These are phyloP conservation scores for Aleadryas rufinucha DNA, from an alignment of 2,113 vertebrate species.

Conservation along the genomic window DNA sequence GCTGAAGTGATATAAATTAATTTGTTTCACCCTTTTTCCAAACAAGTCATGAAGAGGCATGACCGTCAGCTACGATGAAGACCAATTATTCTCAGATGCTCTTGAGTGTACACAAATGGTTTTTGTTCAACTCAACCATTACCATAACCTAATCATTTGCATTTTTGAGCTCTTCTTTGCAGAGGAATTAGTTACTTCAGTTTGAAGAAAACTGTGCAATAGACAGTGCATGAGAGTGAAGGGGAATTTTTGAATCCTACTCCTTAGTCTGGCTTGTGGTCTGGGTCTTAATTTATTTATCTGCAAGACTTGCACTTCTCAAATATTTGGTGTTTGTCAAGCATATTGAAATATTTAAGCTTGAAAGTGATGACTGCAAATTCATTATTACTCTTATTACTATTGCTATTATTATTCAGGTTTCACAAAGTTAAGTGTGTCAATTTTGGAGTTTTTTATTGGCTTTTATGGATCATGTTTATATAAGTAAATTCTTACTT, in stretches of 20 bases:
- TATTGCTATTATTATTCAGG: not conserved
- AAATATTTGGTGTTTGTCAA: not conserved
- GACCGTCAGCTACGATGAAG: not conserved
- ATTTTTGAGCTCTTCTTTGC: not conserved
- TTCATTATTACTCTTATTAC: not conserved
- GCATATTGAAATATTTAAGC: not conserved
- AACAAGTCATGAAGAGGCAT: not conserved
- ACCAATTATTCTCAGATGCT: not conserved
- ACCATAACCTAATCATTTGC: not conserved
- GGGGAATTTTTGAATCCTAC: not conserved
- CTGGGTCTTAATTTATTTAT: not conserved
- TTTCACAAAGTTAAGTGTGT: not conserved
- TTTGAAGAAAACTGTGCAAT: not conserved
- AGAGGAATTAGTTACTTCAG: not conserved
- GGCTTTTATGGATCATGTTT: not conserved
- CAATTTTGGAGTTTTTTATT: not conserved
- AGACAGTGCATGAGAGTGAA: not conserved
- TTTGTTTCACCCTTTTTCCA: not conserved
- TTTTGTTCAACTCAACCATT: not conserved
- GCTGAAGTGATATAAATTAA: not conserved
- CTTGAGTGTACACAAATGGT: not conserved
- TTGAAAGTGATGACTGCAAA: not conserved
- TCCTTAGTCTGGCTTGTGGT: not conserved
- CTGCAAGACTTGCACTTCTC: not conserved
- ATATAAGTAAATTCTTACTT: not conserved